Percentiles rank a stretch among this genome's conserved stretches.
These are phyloP conservation scores for Drosophila mojavensis DNA, from an alignment of 1,140 invertebrate species.

Conservation along the genomic window DNA sequence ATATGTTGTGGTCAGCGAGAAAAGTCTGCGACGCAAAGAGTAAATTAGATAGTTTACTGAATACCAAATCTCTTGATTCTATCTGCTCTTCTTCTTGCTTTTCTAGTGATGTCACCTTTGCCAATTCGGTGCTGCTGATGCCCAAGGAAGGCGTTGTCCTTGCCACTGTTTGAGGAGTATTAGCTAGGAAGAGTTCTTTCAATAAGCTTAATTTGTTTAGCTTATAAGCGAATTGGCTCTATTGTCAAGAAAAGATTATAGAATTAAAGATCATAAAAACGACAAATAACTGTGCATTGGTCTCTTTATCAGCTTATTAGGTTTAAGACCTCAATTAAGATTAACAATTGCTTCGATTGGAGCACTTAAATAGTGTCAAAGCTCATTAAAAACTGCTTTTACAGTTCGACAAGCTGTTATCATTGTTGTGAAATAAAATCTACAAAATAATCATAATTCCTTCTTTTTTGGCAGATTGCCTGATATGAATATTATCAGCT, in stretches of 20 bases:
- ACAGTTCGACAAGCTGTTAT: background rate
- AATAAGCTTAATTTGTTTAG: background rate
- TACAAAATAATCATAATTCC: no score
- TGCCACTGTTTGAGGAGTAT: slow-evolving; percentile 58
- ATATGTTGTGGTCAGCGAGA: slow-evolving; percentile 73
- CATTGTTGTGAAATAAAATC: background rate
- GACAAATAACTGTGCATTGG: background rate
- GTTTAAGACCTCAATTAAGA: slow-evolving; percentile 9
- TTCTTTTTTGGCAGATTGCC: background rate
- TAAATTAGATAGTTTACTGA: slow-evolving; percentile 24
- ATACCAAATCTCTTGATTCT: background rate
- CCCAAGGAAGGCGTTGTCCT: slow-evolving; percentile 78
- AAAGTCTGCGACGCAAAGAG: slow-evolving; percentile 71
- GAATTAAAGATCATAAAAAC: background rate
- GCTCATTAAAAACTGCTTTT: background rate
- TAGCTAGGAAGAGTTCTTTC: background rate
- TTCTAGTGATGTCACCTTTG: slow-evolving; percentile 57
- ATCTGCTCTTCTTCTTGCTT: background rate
- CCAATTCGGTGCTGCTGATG: slow-evolving; percentile 69
- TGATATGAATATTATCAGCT: background rate
- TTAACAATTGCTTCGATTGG: background rate
- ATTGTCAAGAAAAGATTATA: background rate
- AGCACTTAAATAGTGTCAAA: background rate
- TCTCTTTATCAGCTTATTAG: slow-evolving; percentile 15
- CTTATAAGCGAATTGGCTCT: background rate